These are phyloP conservation scores for Pao palembangensis DNA, from an alignment of 2,113 vertebrate genomes.

Conservation along the genomic window DNA sequence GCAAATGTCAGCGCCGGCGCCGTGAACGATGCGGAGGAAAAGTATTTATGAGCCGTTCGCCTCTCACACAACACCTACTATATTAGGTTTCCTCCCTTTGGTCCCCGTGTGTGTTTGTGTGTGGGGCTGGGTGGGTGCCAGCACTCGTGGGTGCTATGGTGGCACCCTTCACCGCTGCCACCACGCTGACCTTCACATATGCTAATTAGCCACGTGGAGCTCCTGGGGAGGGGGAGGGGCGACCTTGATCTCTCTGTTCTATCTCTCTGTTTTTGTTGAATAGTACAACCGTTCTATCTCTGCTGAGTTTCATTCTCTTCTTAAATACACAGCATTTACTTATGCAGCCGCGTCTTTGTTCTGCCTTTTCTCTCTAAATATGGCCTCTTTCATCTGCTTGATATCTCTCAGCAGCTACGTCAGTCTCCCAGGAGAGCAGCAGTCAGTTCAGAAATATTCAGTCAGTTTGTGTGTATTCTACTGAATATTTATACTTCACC, in stretches of 20 bases:
- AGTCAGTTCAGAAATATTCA: slow-evolving; percentile 60
- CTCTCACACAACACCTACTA: slow-evolving; percentile 4
- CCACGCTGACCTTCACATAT: slow-evolving; percentile 87
- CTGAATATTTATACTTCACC: slow-evolving; percentile 52
- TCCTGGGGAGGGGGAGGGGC: slow-evolving; percentile 73
- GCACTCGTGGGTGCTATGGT: slow-evolving; percentile 65
- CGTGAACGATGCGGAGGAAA: slow-evolving; percentile 29
- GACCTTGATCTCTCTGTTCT: slow-evolving; percentile 12
- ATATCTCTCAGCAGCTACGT: slow-evolving; percentile 41
- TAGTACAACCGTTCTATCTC: no score
- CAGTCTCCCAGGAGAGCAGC: slow-evolving; percentile 43
- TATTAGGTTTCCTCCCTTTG: slow-evolving; percentile 66
- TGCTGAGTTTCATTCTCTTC: no score
- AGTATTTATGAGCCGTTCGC: slow-evolving; percentile 41
- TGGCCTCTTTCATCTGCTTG: slow-evolving; percentile 30
- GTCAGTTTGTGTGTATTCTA: slow-evolving; percentile 37
- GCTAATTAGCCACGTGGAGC: slow-evolving; percentile 90
- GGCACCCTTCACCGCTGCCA: slow-evolving; percentile 68
- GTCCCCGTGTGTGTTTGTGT: slow-evolving; percentile 23
- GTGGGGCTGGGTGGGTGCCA: slow-evolving; percentile 79
- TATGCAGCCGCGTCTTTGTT: slow-evolving; percentile 9
- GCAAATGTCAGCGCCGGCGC: slow-evolving; percentile 53
- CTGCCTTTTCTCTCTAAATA: slow-evolving; percentile 26
- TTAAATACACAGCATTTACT: background rate
- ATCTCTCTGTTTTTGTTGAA: background rate